A percentile compares a stretch with the other conserved stretches of the same genome.
Conservation (phyloP, 2,888 invertebrate species). For the Euzophera pinguis region DNA sequence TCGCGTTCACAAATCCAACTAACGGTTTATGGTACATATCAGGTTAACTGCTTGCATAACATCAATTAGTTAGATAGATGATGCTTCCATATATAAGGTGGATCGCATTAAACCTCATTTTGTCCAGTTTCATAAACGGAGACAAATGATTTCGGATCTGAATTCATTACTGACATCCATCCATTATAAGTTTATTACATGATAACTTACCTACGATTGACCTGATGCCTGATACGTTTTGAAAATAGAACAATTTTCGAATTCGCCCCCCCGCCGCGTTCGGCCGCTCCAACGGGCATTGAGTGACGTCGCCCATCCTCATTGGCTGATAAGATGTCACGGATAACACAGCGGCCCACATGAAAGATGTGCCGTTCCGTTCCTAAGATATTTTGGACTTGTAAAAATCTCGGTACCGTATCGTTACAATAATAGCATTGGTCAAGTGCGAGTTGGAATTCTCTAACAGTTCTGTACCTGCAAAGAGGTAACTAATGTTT, state of each 20-base stretch:
- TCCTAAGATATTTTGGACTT: slow-evolving; percentile 59
- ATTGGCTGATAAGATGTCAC: slow-evolving; percentile 77
- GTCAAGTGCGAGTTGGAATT: slow-evolving; percentile 22
- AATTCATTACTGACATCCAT: not conserved
- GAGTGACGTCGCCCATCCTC: slow-evolving; percentile 77
- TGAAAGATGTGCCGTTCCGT: slow-evolving; percentile 70
- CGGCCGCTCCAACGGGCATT: slow-evolving; percentile 67
- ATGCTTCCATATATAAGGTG: too few relatives aligned
- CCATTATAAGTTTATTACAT: slow-evolving; percentile 57
- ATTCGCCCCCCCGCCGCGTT: slow-evolving; percentile 68
- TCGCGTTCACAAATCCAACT: too few relatives aligned
- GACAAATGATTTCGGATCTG: not conserved
- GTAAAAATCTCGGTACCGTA: slow-evolving; percentile 68
- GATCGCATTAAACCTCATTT: too few relatives aligned
- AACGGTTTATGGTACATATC: too few relatives aligned
- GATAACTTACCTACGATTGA: slow-evolving; percentile 43
- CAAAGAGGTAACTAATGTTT: not conserved
- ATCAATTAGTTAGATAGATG: too few relatives aligned
- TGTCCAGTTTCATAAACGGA: too few relatives aligned
- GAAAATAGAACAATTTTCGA: slow-evolving; percentile 57
- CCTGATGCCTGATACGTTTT: slow-evolving; percentile 50
- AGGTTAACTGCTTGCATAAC: too few relatives aligned
- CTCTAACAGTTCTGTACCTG: slow-evolving; percentile 8
- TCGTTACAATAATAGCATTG: slow-evolving; percentile 46
- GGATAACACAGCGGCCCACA: slow-evolving; percentile 70